Percentiles rank a stretch among this genome's conserved stretches.
phyloP scores from a whole-genome alignment of 2,888 invertebrate species.

The Pollenia griseotomentosa region DNA sequence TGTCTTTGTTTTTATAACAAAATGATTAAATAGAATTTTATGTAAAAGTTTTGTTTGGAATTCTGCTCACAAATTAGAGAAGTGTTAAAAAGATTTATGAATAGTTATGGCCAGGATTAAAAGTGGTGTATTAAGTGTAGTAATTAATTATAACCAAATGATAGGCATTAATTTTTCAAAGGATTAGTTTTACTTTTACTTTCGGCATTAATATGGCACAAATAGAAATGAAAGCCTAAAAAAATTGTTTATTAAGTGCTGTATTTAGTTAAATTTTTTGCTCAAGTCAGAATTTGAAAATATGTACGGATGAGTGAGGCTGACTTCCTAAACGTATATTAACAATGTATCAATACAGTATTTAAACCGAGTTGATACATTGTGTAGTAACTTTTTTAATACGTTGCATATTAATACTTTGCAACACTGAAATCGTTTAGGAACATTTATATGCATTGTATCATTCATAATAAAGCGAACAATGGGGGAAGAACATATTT shows the following conservation, averaged over 20 bases:
- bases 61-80: constrained; percentile 25
- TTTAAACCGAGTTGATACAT: too few relatives aligned
- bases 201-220: neutral
- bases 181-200: neutral
- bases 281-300: too few relatives aligned
- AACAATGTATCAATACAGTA: too few relatives aligned
- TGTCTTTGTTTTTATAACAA: neutral
- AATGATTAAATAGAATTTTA: constrained; percentile 52
- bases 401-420: too few relatives aligned
- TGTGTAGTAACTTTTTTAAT: too few relatives aligned
- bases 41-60: constrained; percentile 34
- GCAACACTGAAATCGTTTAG: too few relatives aligned
- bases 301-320: too few relatives aligned
- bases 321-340: too few relatives aligned
- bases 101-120: constrained; percentile 49
- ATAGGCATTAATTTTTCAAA: constrained; percentile 29
- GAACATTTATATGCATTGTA: too few relatives aligned
- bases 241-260: neutral
- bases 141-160: constrained; percentile 43
- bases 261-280: neutral
- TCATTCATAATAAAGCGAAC: too few relatives aligned
- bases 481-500: too few relatives aligned
- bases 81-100: constrained; percentile 65
- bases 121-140: constrained; percentile 23
- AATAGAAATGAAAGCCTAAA: neutral